Conservation (phyloP, 2,797 vertebrate genomes). For the Acomys russatus region DNA sequence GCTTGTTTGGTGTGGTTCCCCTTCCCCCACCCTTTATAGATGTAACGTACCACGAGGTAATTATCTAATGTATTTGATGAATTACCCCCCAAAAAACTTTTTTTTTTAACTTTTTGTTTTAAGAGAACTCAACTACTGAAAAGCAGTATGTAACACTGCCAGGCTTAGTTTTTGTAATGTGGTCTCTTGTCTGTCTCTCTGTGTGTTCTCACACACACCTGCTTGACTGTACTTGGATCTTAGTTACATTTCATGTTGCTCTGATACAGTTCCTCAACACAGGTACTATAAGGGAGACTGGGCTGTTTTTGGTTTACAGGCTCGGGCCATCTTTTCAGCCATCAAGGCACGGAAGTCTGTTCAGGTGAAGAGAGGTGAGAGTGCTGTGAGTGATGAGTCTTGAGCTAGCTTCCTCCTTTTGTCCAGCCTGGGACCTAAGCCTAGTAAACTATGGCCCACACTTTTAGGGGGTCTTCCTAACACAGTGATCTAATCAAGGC, state of each 20-base stretch:
- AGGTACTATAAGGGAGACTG: background rate
- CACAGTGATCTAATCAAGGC: background rate
- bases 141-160: background rate
- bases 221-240: background rate
- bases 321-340: background rate
- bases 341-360: background rate
- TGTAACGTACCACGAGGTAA: background rate
- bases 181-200: background rate
- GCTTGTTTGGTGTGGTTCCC: background rate
- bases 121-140: background rate
- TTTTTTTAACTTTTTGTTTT: background rate
- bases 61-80: constrained; percentile 25
- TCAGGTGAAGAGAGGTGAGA: background rate
- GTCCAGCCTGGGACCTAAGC: background rate
- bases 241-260: background rate
- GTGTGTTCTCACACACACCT: too few relatives aligned
- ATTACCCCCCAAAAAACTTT: background rate
- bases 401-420: background rate
- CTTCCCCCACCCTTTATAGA: background rate
- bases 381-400: background rate
- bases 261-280: background rate
- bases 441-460: background rate
- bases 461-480: background rate
- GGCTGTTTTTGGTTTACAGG: background rate
- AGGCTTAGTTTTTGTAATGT: background rate